Evolutionary conservation across 2,113 vertebrate genomes (phyloP), one percentile per base, ranked within the genome.

Genomic region (Lamprologus lemairii): DNA sequence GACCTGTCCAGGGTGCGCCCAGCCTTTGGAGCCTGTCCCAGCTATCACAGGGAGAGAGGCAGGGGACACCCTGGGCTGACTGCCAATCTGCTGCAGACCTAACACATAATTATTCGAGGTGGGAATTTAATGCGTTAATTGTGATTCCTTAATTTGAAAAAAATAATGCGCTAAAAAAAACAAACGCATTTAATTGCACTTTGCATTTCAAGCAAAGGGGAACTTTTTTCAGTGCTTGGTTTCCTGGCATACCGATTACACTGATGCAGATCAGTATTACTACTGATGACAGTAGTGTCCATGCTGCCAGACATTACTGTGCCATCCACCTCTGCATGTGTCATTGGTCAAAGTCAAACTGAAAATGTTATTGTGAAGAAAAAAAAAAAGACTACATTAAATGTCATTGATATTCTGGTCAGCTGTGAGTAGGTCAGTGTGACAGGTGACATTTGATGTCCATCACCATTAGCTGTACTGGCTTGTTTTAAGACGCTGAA

Each of bases 131-230:
- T 26, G 23, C 1, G 12, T 26, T 57, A 57, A 57, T 26, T 57
- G 12, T 57, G 54, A 57, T 57, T 57, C 4, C 13, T 57, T 57
- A 26, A 57, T 26, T 57, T 57, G 4, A 57, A 57, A 28, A 26
- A 26, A 57, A 37, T 0, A 65, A 13, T 3, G 1, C 0, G 3
- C 23, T 5, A 45, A 14, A 45, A 54, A 23, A 4, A 21, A 7
- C 2, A 3, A 23, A 4, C 12, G 7, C 23, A 57, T 57, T 57
- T 57, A 57, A 57, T 57, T 26, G 54, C 54, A 57, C 54, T 57
- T 57, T 57, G 23, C 23, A 57, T 57, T 57, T 26, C 54, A 57
- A 57, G 54, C 54, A 57, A 57, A 57, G 54, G 54, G 23, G 12
- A 57, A 26, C 54, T 26, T 14, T 57, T 26, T 26, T 57, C 54